Conservation (phyloP, 30 jellyfish, hydroid and myxozoan genomes). For the Phacellophora camtschatica region DNA sequence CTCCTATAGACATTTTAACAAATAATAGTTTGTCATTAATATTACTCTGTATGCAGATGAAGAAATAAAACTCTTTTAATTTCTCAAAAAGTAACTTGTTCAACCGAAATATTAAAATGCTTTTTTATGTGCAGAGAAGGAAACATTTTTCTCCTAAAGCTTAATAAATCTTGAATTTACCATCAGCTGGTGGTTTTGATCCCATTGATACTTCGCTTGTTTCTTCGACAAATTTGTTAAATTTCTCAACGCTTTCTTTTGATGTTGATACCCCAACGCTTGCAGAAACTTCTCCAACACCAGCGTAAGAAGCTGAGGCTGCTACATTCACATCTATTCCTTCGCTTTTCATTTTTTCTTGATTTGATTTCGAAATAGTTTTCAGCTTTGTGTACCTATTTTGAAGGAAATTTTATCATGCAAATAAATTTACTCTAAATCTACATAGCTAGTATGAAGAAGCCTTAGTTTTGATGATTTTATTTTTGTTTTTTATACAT, state of each 20-base stretch:
- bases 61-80: neutral
- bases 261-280: neutral
- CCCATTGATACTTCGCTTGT: slow-evolving; percentile 5
- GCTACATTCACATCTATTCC: slow-evolving; percentile 22
- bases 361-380: slow-evolving; percentile 13
- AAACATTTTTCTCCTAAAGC: neutral
- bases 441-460: too few relatives aligned
- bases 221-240: neutral
- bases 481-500: too few relatives aligned
- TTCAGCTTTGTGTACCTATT: slow-evolving; percentile 13
- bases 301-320: slow-evolving; percentile 13
- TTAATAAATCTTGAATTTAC: neutral
- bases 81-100: neutral
- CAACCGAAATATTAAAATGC: neutral
- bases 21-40: neutral
- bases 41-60: neutral
- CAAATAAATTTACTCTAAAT: neutral
- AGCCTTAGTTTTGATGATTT: too few relatives aligned
- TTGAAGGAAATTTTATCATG: neutral
- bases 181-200: slow-evolving; percentile 45
- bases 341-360: slow-evolving; percentile 25
- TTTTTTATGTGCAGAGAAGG: neutral
- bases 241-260: neutral
- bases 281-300: neutral
- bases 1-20: neutral